phyloP scores from a whole-genome alignment of 2,113 vertebrate species.

The Carollia perspicillata region DNA sequence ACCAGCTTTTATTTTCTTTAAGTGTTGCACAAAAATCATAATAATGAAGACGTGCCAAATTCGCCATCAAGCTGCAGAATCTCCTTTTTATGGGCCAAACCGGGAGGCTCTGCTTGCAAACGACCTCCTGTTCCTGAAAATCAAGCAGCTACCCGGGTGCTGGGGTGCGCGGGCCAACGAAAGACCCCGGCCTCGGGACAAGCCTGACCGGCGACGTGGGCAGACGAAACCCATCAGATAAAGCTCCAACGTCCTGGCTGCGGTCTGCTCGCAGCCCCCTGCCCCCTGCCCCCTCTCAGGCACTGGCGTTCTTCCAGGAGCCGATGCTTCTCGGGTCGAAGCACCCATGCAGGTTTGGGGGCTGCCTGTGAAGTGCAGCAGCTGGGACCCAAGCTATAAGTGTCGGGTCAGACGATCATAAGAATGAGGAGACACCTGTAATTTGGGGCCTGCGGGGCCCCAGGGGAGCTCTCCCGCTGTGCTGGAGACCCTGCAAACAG shows the following conservation, averaged over 20 bases:
- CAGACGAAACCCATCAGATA: background rate
- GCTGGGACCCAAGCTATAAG: background rate
- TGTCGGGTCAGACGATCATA: rapidly evolving
- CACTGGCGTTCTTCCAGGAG: rapidly evolving
- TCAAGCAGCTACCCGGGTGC: no score
- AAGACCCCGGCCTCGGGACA: no score
- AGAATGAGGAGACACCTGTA: background rate
- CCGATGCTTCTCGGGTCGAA: background rate
- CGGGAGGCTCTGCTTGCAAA: no score
- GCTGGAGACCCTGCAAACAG: background rate
- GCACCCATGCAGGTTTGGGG: background rate
- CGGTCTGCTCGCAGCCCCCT: background rate
- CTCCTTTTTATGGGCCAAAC: no score
- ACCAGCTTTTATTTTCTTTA: no score
- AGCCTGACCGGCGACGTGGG: background rate
- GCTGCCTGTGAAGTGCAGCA: background rate
- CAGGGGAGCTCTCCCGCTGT: rapidly evolving
- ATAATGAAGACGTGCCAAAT: no score
- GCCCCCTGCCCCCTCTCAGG: background rate
- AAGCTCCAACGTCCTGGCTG: background rate
- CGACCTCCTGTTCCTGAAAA: no score
- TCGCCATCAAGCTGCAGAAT: no score
- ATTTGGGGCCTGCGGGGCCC: rapidly evolving
- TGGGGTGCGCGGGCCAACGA: no score
- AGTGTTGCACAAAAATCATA: no score